Evolutionary conservation across 2,797 vertebrate species (phyloP).

Genomic region (Masticophis lateralis): DNA sequence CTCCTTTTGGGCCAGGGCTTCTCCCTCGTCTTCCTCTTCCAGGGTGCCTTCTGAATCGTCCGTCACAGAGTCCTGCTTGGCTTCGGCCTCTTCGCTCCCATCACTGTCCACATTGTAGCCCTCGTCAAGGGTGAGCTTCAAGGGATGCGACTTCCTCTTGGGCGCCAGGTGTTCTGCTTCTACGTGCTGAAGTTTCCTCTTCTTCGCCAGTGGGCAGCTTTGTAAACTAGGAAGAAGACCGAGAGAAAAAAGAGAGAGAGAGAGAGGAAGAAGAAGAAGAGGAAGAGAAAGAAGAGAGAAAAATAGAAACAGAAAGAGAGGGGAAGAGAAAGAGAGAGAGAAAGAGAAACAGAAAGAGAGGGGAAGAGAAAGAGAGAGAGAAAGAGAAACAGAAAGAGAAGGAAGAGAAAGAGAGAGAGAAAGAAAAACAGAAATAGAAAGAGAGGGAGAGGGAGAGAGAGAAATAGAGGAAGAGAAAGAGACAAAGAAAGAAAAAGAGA

Average conservation of each 20-base stretch:
- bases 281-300: not conserved
- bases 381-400: too few species aligned
- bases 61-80: conserved; percentile 77
- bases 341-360: not conserved
- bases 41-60: conserved; percentile 78
- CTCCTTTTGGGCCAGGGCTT: conserved; percentile 72
- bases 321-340: not conserved
- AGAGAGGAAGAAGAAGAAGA: not conserved
- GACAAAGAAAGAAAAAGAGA: rapidly evolving
- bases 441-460: too few species aligned
- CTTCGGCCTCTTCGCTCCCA: conserved; percentile 81
- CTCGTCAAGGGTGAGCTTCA: conserved; percentile 89
- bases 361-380: not conserved
- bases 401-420: too few species aligned
- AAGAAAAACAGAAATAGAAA: too few species aligned
- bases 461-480: too few species aligned
- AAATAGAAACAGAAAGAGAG: not conserved
- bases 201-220: conserved; percentile 92
- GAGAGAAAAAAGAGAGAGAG: conserved; percentile 8
- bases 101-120: conserved; percentile 88
- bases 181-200: conserved; percentile 85
- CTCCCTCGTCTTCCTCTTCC: conserved; percentile 70
- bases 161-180: conserved; percentile 82
- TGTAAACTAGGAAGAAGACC: conserved; percentile 74
- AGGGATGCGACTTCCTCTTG: conserved; percentile 89